Evolutionary conservation across 2,888 invertebrate genomes (phyloP).

Genomic region (Catonia carolina): DNA sequence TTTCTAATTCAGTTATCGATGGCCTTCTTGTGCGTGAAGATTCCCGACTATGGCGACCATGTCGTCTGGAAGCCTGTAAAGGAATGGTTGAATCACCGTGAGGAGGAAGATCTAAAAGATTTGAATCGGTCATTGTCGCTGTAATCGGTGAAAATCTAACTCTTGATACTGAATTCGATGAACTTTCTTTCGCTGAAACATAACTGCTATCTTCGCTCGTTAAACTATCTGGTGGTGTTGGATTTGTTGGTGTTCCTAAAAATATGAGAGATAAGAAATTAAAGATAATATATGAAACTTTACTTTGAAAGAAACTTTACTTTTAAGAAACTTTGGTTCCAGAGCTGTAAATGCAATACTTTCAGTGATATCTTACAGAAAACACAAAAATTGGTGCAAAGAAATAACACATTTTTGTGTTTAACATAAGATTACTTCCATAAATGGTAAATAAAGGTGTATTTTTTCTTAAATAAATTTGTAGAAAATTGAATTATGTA

Average conservation of each 20-base stretch:
- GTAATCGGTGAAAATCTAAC: conserved; percentile 70
- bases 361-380: too few species aligned
- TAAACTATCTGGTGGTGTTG: conserved; percentile 77
- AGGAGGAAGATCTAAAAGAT: conserved; percentile 53
- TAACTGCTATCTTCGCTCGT: conserved; percentile 85
- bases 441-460: too few species aligned
- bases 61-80: conserved; percentile 46
- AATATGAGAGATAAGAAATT: neutral
- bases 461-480: too few species aligned
- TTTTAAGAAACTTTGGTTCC: too few species aligned
- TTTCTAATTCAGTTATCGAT: conserved; percentile 48
- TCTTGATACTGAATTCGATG: conserved; percentile 61
- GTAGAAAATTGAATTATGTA: too few species aligned
- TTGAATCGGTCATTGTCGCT: conserved; percentile 31
- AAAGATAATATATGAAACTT: too few species aligned
- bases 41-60: conserved; percentile 41
- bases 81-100: conserved; percentile 50
- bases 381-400: too few species aligned
- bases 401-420: too few species aligned
- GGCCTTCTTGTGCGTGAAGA: conserved; percentile 39
- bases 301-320: too few species aligned
- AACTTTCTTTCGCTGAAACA: conserved; percentile 74
- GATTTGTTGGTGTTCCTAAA: conserved; percentile 63
- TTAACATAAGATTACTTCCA: too few species aligned
- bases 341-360: too few species aligned